These are phyloP conservation scores for Jaculus jaculus DNA, from an alignment of 2,113 vertebrate species.

Conservation along the genomic window DNA sequence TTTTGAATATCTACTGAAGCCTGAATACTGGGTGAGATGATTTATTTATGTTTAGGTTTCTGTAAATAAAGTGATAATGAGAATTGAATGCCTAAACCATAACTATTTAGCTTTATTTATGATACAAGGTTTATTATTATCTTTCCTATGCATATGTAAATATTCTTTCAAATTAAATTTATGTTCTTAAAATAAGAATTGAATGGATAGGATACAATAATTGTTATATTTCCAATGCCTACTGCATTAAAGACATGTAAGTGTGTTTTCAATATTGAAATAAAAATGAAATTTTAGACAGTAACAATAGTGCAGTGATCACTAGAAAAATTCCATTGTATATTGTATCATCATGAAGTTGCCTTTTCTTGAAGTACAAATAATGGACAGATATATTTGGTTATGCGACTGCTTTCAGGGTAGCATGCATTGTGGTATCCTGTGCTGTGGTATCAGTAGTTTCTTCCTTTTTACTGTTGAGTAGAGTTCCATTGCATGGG, in stretches of 20 bases:
- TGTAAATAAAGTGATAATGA: neutral
- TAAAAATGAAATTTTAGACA: neutral
- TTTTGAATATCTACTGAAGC: neutral
- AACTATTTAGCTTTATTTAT: neutral
- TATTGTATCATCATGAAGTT: too few species aligned
- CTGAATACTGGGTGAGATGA: neutral
- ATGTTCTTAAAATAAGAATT: neutral
- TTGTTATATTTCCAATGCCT: neutral
- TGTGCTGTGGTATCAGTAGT: too few species aligned
- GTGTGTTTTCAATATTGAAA: conserved; percentile 2
- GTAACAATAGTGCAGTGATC: too few species aligned
- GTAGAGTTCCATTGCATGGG: too few species aligned
- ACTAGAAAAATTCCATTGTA: too few species aligned
- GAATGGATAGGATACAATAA: neutral
- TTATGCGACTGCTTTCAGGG: too few species aligned
- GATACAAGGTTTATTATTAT: neutral
- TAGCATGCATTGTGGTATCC: too few species aligned
- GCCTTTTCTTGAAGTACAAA: too few species aligned
- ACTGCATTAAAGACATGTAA: neutral
- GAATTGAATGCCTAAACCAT: neutral
- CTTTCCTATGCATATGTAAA: neutral
- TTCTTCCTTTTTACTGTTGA: too few species aligned
- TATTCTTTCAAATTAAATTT: neutral
- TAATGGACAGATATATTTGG: too few species aligned
- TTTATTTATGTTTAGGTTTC: neutral